phyloP scores from a whole-genome alignment of 2,113 vertebrate species.

The Strix uralensis region DNA sequence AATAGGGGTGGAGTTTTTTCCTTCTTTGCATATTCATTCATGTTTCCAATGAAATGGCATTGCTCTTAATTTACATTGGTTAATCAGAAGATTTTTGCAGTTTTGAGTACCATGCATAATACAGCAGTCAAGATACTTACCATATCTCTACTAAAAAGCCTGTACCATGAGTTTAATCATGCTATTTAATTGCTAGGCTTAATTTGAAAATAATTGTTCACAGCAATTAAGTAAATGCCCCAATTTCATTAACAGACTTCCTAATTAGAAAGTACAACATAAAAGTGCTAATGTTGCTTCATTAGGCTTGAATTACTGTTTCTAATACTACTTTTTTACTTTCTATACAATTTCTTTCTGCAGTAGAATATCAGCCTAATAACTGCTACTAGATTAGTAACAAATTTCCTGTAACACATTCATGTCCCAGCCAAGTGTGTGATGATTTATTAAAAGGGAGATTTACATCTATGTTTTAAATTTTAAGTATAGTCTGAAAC shows the following conservation, averaged over 20 bases:
- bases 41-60: background rate
- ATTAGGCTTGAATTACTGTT: constrained; percentile 79
- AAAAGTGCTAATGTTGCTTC: constrained; percentile 78
- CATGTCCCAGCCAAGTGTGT: constrained; percentile 8
- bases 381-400: constrained; percentile 31
- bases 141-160: constrained; percentile 54
- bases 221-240: constrained; percentile 80
- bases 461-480: constrained; percentile 29
- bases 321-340: constrained; percentile 66
- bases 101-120: constrained; percentile 54
- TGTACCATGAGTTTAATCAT: constrained; percentile 70
- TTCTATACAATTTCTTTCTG: constrained; percentile 54
- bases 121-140: constrained; percentile 46
- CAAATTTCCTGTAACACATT: background rate
- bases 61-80: constrained; percentile 41
- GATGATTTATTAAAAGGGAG: background rate
- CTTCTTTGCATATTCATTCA: background rate
- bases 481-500: constrained; percentile 16
- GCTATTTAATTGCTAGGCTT: constrained; percentile 75
- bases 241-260: constrained; percentile 80
- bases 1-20: background rate
- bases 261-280: constrained; percentile 79
- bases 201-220: constrained; percentile 84
- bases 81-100: constrained; percentile 58
- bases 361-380: constrained; percentile 52